Conservation (phyloP, 2,113 vertebrate species). For the Zootoca vivipara region DNA sequence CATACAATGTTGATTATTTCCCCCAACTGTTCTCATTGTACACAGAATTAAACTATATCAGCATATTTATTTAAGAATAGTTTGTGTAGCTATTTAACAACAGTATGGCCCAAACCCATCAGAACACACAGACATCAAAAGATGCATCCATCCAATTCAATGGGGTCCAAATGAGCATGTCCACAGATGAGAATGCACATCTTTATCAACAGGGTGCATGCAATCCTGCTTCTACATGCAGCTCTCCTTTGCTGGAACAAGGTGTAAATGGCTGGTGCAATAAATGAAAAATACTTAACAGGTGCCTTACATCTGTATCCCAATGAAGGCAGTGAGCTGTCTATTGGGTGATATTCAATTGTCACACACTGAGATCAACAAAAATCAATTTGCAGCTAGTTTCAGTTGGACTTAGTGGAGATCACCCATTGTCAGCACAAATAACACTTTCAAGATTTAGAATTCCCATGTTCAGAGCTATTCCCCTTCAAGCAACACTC, state of each 20-base stretch:
- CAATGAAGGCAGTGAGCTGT: neutral
- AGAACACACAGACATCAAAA: neutral
- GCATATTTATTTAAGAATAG: neutral
- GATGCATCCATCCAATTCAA: neutral
- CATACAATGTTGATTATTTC: neutral
- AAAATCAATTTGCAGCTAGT: no score
- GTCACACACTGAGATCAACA: no score
- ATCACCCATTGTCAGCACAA: no score
- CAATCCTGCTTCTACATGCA: neutral
- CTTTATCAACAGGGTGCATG: neutral
- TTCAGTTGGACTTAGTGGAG: no score
- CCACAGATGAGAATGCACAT: neutral
- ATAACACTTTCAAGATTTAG: neutral
- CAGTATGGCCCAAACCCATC: neutral
- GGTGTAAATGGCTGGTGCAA: neutral
- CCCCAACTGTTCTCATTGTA: neutral
- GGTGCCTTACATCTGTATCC: neutral
- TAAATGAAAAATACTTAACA: neutral
- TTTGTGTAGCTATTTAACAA: neutral
- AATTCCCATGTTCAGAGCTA: neutral
- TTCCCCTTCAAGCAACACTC: neutral
- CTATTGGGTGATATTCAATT: no score
- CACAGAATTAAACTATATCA: neutral
- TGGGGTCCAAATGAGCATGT: neutral
- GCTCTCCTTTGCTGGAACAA: neutral